These are phyloP conservation scores for Pseudois nayaur DNA, from an alignment of 2,113 vertebrate genomes.

Conservation along the genomic window DNA sequence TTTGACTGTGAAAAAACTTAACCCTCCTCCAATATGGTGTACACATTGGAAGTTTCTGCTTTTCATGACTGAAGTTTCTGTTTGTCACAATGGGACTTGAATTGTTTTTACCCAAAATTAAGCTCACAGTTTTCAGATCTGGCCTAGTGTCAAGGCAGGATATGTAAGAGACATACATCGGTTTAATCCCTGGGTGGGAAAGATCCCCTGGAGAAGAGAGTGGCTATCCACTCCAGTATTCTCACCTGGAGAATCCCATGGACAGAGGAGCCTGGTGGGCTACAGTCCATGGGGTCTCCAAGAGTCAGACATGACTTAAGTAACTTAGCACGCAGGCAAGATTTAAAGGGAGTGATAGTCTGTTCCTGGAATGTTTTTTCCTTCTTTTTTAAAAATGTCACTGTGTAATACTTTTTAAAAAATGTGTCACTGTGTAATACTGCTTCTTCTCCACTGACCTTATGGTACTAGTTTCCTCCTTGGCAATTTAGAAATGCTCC, in stretches of 20 bases:
- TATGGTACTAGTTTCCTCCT: background rate
- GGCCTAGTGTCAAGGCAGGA: constrained; percentile 46
- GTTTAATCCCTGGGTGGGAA: background rate
- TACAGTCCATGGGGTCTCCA: background rate
- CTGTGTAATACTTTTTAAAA: background rate
- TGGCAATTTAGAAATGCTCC: background rate
- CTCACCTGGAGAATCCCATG: background rate
- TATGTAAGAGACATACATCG: background rate
- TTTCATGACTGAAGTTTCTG: constrained; percentile 64
- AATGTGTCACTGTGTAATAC: background rate
- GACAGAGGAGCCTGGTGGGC: background rate
- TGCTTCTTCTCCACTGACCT: background rate
- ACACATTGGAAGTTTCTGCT: constrained; percentile 56
- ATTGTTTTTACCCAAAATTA: constrained; percentile 54
- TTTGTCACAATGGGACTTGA: constrained; percentile 61
- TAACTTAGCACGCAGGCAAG: background rate
- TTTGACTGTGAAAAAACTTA: constrained; percentile 33
- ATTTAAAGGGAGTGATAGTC: constrained; percentile 41
- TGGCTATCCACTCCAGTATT: background rate
- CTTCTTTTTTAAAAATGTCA: background rate
- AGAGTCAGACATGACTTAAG: background rate
- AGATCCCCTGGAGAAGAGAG: background rate
- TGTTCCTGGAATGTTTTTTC: background rate
- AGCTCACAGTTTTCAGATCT: constrained; percentile 70
- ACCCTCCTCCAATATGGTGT: constrained; percentile 24